A percentile compares a stretch with the other conserved stretches of the same genome.
phyloP scores from a whole-genome alignment of 2,888 invertebrate species.

The Chrysina gloriosa region DNA sequence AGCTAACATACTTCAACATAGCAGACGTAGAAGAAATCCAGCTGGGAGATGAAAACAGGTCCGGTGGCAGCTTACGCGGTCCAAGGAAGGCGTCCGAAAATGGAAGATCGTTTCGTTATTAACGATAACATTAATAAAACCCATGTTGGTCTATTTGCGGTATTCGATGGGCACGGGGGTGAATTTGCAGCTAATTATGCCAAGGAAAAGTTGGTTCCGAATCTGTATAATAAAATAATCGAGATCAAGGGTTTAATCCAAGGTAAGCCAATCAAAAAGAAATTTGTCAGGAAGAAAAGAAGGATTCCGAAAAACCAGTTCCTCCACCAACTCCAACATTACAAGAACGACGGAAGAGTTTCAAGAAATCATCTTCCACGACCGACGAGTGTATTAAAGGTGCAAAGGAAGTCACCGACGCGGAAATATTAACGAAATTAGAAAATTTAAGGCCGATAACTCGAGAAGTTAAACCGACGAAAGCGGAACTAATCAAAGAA shows the following conservation, averaged over 20 bases:
- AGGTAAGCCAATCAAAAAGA: slow-evolving; percentile 63
- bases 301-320: slow-evolving; percentile 65
- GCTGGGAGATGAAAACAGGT: slow-evolving; percentile 82
- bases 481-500: slow-evolving; percentile 65
- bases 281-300: slow-evolving; percentile 59
- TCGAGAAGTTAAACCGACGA: slow-evolving; percentile 70
- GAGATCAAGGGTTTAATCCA: slow-evolving; percentile 77
- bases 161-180: slow-evolving; percentile 96
- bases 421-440: slow-evolving; percentile 74
- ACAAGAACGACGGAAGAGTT: slow-evolving; percentile 73
- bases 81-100: slow-evolving; percentile 88
- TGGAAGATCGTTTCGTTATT: slow-evolving; percentile 95
- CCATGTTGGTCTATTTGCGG: slow-evolving; percentile 88
- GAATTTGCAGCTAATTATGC: slow-evolving; percentile 95
- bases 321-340: slow-evolving; percentile 59
- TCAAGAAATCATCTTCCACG: slow-evolving; percentile 72
- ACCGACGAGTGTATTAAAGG: slow-evolving; percentile 67
- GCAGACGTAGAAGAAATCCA: slow-evolving; percentile 70
- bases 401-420: slow-evolving; percentile 73
- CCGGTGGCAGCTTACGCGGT: slow-evolving; percentile 89
- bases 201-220: slow-evolving; percentile 86
- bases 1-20: slow-evolving; percentile 69
- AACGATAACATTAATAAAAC: slow-evolving; percentile 87
- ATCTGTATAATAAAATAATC: slow-evolving; percentile 80
- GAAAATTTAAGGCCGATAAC: slow-evolving; percentile 73